Evolutionary conservation across 2,888 invertebrate species (phyloP), one percentile per base, ranked within the genome.

Genomic region (Lithophane leautieri): DNA sequence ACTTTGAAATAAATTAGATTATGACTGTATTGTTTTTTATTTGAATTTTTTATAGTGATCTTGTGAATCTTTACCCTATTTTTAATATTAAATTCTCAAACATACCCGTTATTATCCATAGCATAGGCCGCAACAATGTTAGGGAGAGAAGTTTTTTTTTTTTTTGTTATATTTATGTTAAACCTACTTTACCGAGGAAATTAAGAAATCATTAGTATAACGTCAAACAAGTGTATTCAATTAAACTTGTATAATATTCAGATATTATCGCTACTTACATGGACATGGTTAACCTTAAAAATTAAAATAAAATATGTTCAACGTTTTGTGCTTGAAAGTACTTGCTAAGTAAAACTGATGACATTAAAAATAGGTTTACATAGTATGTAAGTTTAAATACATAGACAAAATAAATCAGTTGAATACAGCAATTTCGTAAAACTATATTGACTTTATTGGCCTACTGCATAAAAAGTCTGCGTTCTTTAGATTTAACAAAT

Each of bases 151-250:
- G 19, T 54, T 25, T 11, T 16, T 28, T n/a, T 28, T 69, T 11
- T 16, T 28, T 16, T 44, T 69, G 19, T 1, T 16, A 9, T 56
- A 34, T 11, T 56, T 56, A 34, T 12, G n/a, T 44, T 44, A 22
- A 54, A 77, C 47, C 8, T 25, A 44, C 19, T 25, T 34, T 19
- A 61, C 11, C 0, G 8, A 65, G 79, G 60, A 52, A 54, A 80
- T 19, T 11, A 78, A 71, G 0, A 65, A 73, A 73, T n/a, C 25
- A 40, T 4, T 25, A 22, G 25, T 54, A 40, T 84, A 89, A 90
- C 88, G 73, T 89, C 84, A 89, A 89, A 89, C 90, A 88, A 88
- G 70, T 90, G 70, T 90, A 89, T 90, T 89, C 61, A 88, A 76
- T 84, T 70, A 85, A 83, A 85, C 72, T 86, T 84, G 50, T 74